phyloP scores from a whole-genome alignment of 2,797 vertebrate genomes.

The Danio aesculapii region DNA sequence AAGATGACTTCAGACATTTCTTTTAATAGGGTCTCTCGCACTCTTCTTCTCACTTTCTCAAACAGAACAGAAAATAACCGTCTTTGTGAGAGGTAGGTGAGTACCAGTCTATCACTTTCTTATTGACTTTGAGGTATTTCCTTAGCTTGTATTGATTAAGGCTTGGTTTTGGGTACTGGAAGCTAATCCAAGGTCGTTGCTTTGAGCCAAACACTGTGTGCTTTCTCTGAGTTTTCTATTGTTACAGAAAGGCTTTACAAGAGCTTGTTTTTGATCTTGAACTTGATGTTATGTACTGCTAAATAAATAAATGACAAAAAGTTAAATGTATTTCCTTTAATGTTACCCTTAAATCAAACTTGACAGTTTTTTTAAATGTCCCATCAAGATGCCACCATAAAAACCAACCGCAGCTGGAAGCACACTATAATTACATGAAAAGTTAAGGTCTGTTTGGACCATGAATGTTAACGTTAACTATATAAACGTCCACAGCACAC shows the following conservation, averaged over 20 bases:
- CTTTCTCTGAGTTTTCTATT: slow-evolving; percentile 24
- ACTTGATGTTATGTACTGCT: neutral
- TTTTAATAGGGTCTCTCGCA: slow-evolving; percentile 2
- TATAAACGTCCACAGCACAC: no score
- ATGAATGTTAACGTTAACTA: no score
- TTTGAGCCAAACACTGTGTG: slow-evolving; percentile 17
- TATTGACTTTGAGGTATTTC: slow-evolving; percentile 39
- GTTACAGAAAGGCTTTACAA: neutral
- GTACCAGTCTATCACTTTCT: slow-evolving; percentile 39
- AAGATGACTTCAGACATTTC: slow-evolving; percentile 7
- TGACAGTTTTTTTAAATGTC: no score
- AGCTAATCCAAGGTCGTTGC: slow-evolving; percentile 51
- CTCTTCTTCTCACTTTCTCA: slow-evolving; percentile 29
- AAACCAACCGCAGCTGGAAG: no score
- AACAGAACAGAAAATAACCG: slow-evolving; percentile 14
- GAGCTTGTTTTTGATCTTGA: neutral
- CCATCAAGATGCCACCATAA: no score
- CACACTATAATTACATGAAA: no score
- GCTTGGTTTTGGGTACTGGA: slow-evolving; percentile 40
- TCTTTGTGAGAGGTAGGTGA: slow-evolving; percentile 13
- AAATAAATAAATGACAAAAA: neutral
- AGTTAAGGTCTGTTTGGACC: no score
- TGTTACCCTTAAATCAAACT: no score
- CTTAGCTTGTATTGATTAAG: slow-evolving; percentile 55
- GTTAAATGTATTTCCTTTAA: no score